Evolutionary conservation across 2,888 invertebrate genomes (phyloP).

Genomic region (Ichneumoninae sp.): DNA sequence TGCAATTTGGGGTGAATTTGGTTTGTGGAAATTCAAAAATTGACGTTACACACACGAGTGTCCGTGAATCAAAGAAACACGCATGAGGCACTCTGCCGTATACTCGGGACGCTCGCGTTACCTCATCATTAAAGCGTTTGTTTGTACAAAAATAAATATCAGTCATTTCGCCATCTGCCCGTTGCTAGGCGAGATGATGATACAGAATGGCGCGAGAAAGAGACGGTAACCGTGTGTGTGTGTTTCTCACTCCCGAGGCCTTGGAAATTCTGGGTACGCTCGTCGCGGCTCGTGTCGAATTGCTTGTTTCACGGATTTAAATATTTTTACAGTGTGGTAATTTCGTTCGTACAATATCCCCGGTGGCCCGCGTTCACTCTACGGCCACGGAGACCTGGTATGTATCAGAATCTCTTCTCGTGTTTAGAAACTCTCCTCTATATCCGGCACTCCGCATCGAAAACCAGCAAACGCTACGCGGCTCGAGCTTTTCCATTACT

Average conservation of each 20-base stretch:
- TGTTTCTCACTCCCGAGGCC: conserved; percentile 60
- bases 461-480: conserved; percentile 30
- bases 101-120: conserved; percentile 71
- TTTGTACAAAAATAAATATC: conserved; percentile 81
- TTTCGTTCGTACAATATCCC: conserved; percentile 61
- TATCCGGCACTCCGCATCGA: conserved; percentile 64
- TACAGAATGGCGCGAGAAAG: conserved; percentile 26
- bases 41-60: not conserved
- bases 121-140: conserved; percentile 80
- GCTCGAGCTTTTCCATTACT: conserved; percentile 26
- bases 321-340: conserved; percentile 71
- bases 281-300: conserved; percentile 44
- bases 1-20: too few species aligned
- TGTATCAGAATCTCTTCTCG: conserved; percentile 61
- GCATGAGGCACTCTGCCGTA: not conserved
- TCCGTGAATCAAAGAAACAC: not conserved
- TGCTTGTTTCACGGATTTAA: conserved; percentile 74
- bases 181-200: conserved; percentile 62
- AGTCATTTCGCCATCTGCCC: conserved; percentile 69
- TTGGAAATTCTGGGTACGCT: conserved; percentile 67
- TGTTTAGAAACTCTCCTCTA: conserved; percentile 64
- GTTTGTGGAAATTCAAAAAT: not conserved
- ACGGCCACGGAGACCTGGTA: conserved; percentile 52
- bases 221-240: conserved; percentile 13
- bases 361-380: conserved; percentile 28